phyloP scores from a whole-genome alignment of 2,113 vertebrate species.

The Paraplagusia blochii region DNA sequence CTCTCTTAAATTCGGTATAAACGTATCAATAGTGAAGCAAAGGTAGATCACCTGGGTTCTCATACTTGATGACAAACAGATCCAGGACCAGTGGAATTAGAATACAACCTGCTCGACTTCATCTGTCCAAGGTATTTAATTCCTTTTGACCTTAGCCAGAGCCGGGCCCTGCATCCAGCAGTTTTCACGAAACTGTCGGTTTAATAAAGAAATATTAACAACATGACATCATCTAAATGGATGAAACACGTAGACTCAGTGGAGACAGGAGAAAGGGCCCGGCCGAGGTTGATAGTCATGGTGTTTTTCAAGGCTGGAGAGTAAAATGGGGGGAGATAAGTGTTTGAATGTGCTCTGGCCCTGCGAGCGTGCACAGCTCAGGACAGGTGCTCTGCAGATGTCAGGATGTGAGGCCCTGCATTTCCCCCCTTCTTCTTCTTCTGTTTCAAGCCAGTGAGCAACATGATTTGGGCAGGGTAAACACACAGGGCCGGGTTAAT shows the following conservation, averaged over 20 bases:
- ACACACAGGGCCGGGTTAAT: conserved; percentile 61
- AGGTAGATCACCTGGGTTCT: too few relatives aligned
- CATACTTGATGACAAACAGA: neutral
- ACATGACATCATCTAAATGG: neutral
- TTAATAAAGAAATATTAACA: neutral
- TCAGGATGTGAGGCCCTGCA: conserved; percentile 58
- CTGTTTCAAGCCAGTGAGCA: conserved; percentile 56
- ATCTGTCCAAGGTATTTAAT: neutral
- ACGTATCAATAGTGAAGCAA: too few relatives aligned
- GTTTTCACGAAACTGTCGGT: neutral
- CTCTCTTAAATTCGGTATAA: too few relatives aligned
- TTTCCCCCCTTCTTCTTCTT: conserved; percentile 13
- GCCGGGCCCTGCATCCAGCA: too few relatives aligned
- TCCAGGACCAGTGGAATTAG: neutral
- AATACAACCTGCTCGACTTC: neutral
- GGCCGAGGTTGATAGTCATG: conserved; percentile 11
- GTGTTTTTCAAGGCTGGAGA: conserved; percentile 20
- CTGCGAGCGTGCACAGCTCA: conserved; percentile 28
- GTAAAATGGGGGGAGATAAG: conserved; percentile 31
- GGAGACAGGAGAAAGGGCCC: conserved; percentile 17
- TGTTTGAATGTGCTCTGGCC: conserved; percentile 30
- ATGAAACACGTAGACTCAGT: neutral
- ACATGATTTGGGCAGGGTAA: conserved; percentile 62
- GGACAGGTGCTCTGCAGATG: conserved; percentile 71
- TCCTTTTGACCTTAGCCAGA: too few relatives aligned